These are phyloP conservation scores for Rhabdophis nuchalis DNA, from an alignment of 2,797 vertebrate species.

Conservation along the genomic window DNA sequence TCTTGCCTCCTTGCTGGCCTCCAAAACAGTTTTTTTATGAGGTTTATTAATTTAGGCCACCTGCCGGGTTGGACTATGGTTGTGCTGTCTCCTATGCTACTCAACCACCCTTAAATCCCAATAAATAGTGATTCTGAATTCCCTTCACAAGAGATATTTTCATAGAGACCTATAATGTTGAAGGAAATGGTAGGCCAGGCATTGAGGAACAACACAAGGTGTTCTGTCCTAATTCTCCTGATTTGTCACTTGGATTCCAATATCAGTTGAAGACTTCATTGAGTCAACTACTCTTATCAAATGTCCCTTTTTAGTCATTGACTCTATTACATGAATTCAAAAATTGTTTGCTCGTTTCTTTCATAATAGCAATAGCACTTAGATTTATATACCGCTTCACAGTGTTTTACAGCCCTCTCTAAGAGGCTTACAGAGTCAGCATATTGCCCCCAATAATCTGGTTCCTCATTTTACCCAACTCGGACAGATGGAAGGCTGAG, in stretches of 20 bases:
- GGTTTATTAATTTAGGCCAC: neutral
- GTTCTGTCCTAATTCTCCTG: neutral
- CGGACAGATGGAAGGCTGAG: too few species aligned
- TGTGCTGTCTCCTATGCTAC: neutral
- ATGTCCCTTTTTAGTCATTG: neutral
- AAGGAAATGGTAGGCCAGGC: neutral
- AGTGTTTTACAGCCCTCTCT: too few species aligned
- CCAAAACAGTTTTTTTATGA: neutral
- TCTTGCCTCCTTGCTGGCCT: neutral
- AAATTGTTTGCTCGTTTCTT: neutral
- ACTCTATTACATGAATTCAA: neutral
- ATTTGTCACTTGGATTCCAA: neutral
- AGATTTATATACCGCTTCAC: too few species aligned
- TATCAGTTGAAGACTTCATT: neutral
- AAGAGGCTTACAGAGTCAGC: too few species aligned
- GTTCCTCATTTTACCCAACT: too few species aligned
- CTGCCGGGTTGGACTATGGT: neutral
- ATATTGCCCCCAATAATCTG: too few species aligned
- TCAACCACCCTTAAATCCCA: neutral
- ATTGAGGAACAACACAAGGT: neutral
- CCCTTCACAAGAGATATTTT: neutral
- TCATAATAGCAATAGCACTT: neutral
- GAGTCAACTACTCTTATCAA: neutral
- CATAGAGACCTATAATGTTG: neutral
- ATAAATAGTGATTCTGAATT: neutral